Evolutionary conservation across 2,888 invertebrate genomes (phyloP), one percentile per base, ranked within the genome.

Genomic region (Chaetogeoica ovagalla): DNA sequence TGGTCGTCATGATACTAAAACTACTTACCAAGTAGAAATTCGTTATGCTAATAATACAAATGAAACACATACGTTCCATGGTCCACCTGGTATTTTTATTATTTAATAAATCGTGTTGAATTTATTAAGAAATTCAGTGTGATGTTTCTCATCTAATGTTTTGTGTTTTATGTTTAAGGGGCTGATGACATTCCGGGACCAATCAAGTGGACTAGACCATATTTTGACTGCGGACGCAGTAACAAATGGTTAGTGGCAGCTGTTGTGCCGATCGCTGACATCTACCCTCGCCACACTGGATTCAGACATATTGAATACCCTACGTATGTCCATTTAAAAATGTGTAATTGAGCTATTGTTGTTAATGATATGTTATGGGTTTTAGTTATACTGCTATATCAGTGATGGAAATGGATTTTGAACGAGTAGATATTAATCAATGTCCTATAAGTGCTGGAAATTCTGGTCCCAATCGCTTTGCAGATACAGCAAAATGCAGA

Each of bases 191-290:
- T 89, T 84, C 94, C 94, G 2, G 96, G 97, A 1, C 98, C 98
- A 19, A 94, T 98, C 0, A 93, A 94, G 86, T 97, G 95, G 92
- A 96, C 96, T 0, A 89, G 92, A 81, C 98, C 98, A 0, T 98
- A 98, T 86, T 98, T 95, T 86, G 98, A 98, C 88, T 98, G 98
- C 86, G 95, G 94, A 8, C 89, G 97, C 83, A 93, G 97, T 0
- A 97, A 98, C 87, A 94, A 96, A 85, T 98, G 98, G 98, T 88
- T 98, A 57, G 93, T 98, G 13, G 94, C 93, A 39, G 97, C 97
- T 0, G 94, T 96, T 2, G 94, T 95, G 37, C 98, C 98, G 0
- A 93, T 98, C 60, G 96, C 96, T 6, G 98, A 98, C 86, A 95
- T 97, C 83, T 97, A 94, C 87, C 97, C 97, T 0, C 89, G 96